Percentiles rank a stretch among this genome's conserved stretches.
phyloP scores from a whole-genome alignment of 2,888 invertebrate species.

The Sinopyrophorus schimmeli region DNA sequence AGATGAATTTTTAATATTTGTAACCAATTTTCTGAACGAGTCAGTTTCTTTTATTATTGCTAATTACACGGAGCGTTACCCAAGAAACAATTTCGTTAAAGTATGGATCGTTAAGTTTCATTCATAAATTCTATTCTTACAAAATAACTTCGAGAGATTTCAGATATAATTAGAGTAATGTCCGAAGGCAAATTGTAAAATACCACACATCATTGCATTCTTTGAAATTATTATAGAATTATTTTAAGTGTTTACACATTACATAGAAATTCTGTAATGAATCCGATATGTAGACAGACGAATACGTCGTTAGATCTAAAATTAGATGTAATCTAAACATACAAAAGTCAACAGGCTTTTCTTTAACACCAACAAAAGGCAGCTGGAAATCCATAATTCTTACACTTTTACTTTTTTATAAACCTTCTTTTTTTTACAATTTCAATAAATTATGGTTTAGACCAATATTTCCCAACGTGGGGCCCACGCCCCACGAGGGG shows the following conservation, averaged over 20 bases:
- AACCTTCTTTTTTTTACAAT: not conserved
- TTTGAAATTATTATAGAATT: constrained; percentile 12
- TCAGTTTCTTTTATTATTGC: too few relatives aligned
- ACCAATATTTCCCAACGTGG: too few relatives aligned
- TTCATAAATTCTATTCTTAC: not conserved
- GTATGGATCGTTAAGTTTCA: not conserved
- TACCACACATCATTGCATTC: not conserved
- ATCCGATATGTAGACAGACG: constrained; percentile 17
- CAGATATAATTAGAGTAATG: too few relatives aligned
- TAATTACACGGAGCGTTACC: too few relatives aligned
- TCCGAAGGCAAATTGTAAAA: not conserved
- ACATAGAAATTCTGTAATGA: constrained; percentile 11
- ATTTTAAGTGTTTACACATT: constrained; percentile 13
- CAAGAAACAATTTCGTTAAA: not conserved
- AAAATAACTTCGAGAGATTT: too few relatives aligned
- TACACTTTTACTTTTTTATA: not conserved
- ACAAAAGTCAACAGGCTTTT: constrained; percentile 8
- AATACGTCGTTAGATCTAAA: constrained; percentile 14
- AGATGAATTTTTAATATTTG: too few relatives aligned
- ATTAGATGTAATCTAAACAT: constrained; percentile 14
- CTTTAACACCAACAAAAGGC: not conserved
- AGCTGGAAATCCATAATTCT: not conserved
- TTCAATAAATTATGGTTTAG: too few relatives aligned
- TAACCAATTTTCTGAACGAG: too few relatives aligned
- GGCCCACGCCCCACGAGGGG: too few relatives aligned